Percentiles rank a stretch among this genome's conserved stretches.
Evolutionary conservation across 2,797 vertebrate species (phyloP).

Genomic region (Arrhamphus sclerolepis): DNA sequence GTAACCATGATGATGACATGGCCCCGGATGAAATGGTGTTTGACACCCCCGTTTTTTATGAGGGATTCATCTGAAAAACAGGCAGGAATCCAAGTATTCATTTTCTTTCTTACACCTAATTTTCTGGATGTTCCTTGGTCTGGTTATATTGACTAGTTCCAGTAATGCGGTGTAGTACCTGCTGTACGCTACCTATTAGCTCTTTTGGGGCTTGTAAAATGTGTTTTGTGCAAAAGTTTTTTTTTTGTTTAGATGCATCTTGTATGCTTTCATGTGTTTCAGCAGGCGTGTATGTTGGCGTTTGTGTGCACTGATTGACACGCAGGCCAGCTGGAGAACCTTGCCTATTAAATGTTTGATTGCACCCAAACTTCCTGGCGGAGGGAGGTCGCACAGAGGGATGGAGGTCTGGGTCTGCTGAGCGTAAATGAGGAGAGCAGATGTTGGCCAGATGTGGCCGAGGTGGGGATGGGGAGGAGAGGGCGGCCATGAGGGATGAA

Average conservation of each 20-base stretch:
- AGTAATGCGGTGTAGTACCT: neutral
- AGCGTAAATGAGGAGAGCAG: slow-evolving; percentile 66
- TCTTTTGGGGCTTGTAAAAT: neutral
- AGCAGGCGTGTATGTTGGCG: neutral
- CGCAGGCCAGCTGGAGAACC: slow-evolving; percentile 27
- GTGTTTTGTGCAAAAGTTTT: too few species aligned
- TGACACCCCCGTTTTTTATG: neutral
- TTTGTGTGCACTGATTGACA: slow-evolving; percentile 20
- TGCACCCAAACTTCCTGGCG: slow-evolving; percentile 63
- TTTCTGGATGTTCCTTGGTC: neutral
- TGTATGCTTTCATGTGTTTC: neutral
- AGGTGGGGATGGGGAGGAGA: slow-evolving; percentile 4
- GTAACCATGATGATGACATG: too few species aligned
- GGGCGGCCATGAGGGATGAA: neutral
- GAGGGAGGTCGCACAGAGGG: slow-evolving; percentile 3
- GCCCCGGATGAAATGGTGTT: too few species aligned
- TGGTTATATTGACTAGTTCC: neutral
- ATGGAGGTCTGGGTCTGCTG: slow-evolving; percentile 44
- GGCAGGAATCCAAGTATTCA: neutral
- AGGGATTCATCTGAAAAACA: neutral
- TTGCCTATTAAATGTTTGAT: slow-evolving; percentile 59
- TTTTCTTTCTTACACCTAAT: too few species aligned
- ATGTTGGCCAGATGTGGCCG: slow-evolving; percentile 68
- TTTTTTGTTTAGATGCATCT: neutral
- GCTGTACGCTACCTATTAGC: neutral